A percentile compares a stretch with the other conserved stretches of the same genome.
Evolutionary conservation across 2,113 vertebrate species (phyloP).

Genomic region (Erinaceus europaeus): DNA sequence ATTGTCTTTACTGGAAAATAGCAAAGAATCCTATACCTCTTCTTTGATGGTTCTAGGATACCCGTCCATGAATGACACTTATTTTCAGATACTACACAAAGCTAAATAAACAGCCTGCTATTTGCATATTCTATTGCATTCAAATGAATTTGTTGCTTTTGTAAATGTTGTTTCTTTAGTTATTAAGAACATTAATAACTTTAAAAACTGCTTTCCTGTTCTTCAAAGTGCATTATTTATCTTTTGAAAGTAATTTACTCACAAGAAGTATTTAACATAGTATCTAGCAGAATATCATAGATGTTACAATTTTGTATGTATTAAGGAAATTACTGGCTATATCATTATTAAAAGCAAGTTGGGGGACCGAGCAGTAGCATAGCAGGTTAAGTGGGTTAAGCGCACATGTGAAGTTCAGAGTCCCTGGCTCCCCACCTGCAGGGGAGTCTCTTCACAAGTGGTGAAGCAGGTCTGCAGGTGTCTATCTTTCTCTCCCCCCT

Average conservation of each 20-base stretch:
- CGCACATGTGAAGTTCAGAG: too few species aligned
- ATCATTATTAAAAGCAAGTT: not conserved
- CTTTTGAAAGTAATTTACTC: not conserved
- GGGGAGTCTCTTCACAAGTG: too few species aligned
- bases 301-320: not conserved
- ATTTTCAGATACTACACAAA: conserved; percentile 20
- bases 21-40: too few species aligned
- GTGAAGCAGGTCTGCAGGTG: too few species aligned
- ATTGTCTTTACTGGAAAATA: too few species aligned
- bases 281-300: not conserved
- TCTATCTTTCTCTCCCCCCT: too few species aligned
- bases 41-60: too few species aligned
- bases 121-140: not conserved
- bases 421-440: too few species aligned
- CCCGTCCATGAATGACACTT: too few species aligned
- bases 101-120: not conserved
- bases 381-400: too few species aligned
- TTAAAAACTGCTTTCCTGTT: conserved; percentile 2
- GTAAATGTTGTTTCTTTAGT: not conserved
- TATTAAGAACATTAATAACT: not conserved
- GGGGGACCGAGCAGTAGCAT: too few species aligned
- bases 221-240: conserved; percentile 46
- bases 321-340: not conserved
- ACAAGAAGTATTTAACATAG: not conserved
- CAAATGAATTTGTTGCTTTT: not conserved